Evolutionary conservation across 2,888 invertebrate species (phyloP), one percentile per base, ranked within the genome.

Genomic region (Drosophila nr. fundita): DNA sequence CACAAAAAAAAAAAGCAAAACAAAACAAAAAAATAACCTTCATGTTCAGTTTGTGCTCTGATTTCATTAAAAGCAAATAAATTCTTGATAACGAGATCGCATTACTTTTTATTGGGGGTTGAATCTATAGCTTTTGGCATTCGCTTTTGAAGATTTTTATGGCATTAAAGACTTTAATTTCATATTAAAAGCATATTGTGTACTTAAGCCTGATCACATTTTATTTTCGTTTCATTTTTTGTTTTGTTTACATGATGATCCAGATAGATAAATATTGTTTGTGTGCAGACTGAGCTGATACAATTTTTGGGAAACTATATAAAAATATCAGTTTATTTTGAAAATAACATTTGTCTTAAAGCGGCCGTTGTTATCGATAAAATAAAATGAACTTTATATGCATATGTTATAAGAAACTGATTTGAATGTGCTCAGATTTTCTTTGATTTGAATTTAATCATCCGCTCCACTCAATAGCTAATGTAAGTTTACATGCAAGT

Each of bases 21-120:
- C 21, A 42, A 61, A 66, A 57, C 15, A 11, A n/a, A 53, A 13
- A 67, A 55, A 21, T 8, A 64, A 63, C 63, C 55, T 45, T 30
- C 55, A 65, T 80, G 75, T 69, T 79, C 59, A 52, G 75, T 68
- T 66, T 75, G 38, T 80, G 68, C 66, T 82, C 72, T 71, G 72
- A 74, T 84, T 87, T 71, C 67, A 80, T 82, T 78, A 87, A 84
- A 84, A 82, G 65, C 52, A 78, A 87, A 87, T 84, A 84, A 80
- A 68, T 78, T 80, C 50, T 58, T 62, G 79, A 83, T 85, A 84
- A 81, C 76, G 52, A 76, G 76, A 84, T 87, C 79, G 62, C 59
- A 66, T 82, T 71, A 62, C 68, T 68, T 65, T 61, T 57, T 15
- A 45, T 40, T 61, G 54, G 63, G n/a, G 38, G 45, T 45, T 58